phyloP scores from a whole-genome alignment of 2,113 vertebrate species.

The Elaphurus davidianus region DNA sequence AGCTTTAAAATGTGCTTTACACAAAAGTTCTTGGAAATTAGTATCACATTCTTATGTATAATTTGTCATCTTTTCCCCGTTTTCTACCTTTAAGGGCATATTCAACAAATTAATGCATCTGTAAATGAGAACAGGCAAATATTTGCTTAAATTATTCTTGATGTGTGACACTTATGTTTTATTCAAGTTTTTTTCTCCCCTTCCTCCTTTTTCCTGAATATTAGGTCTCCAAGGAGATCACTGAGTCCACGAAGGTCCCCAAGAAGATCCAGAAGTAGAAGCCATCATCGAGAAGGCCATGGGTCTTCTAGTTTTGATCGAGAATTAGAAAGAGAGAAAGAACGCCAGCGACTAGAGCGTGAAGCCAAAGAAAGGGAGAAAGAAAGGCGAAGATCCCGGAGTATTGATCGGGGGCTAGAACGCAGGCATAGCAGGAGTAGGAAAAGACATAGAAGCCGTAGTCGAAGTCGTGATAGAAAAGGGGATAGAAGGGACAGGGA shows the following conservation, averaged over 20 bases:
- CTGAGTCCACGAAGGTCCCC: slow-evolving; percentile 92
- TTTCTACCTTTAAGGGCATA: neutral
- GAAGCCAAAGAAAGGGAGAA: slow-evolving; percentile 90
- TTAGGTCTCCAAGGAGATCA: slow-evolving; percentile 93
- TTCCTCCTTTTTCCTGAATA: slow-evolving; percentile 21
- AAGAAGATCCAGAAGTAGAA: slow-evolving; percentile 94
- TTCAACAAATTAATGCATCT: neutral
- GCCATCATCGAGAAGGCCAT: slow-evolving; percentile 92
- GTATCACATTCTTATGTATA: neutral
- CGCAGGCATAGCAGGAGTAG: slow-evolving; percentile 86
- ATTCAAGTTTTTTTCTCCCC: slow-evolving; percentile 7
- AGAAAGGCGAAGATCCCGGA: slow-evolving; percentile 86
- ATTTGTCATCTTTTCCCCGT: neutral
- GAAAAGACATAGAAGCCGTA: slow-evolving; percentile 86
- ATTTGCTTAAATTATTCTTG: neutral
- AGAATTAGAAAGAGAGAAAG: slow-evolving; percentile 95
- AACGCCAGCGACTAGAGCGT: slow-evolving; percentile 93
- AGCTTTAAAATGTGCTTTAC: neutral
- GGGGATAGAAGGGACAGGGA: slow-evolving; percentile 90
- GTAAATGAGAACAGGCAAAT: neutral
- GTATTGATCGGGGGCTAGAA: slow-evolving; percentile 83
- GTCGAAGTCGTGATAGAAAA: slow-evolving; percentile 87
- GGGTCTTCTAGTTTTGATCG: slow-evolving; percentile 94
- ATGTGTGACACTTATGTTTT: neutral
- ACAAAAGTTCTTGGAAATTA: neutral